Conservation (phyloP, 2,797 vertebrate genomes). For the Psittacula derbiana region DNA sequence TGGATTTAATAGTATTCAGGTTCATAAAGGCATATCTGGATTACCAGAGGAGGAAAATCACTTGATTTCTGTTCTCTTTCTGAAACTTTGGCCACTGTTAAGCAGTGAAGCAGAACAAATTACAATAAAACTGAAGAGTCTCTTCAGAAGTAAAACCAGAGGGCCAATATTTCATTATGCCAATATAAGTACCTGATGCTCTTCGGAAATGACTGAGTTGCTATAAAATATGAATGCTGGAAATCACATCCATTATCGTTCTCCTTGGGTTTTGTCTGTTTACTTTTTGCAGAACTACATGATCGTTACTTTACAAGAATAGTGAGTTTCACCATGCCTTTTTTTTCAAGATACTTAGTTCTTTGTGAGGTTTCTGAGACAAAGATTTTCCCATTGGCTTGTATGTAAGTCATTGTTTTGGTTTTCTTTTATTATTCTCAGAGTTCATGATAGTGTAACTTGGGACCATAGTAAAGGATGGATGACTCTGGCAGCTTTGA, state of each 20-base stretch:
- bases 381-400: neutral
- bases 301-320: neutral
- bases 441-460: neutral
- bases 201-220: neutral
- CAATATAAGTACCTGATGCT: neutral
- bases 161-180: slow-evolving; percentile 18
- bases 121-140: slow-evolving; percentile 2
- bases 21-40: slow-evolving; percentile 39
- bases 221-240: slow-evolving; percentile 18
- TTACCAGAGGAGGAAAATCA: neutral
- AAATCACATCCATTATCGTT: neutral
- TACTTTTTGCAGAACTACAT: neutral
- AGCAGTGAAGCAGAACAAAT: slow-evolving; percentile 15
- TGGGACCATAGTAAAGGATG: neutral
- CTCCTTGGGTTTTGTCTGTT: neutral
- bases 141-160: slow-evolving; percentile 41
- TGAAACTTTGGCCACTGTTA: slow-evolving; percentile 10
- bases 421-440: neutral
- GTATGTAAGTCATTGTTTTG: neutral
- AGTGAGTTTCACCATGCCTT: neutral
- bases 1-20: slow-evolving; percentile 33
- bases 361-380: neutral
- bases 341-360: neutral
- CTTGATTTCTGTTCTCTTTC: neutral
- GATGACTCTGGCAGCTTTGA: neutral